Percentiles rank a stretch among this genome's conserved stretches.
Conservation (phyloP, 2,888 invertebrate genomes). For the Tipula lateralis region DNA sequence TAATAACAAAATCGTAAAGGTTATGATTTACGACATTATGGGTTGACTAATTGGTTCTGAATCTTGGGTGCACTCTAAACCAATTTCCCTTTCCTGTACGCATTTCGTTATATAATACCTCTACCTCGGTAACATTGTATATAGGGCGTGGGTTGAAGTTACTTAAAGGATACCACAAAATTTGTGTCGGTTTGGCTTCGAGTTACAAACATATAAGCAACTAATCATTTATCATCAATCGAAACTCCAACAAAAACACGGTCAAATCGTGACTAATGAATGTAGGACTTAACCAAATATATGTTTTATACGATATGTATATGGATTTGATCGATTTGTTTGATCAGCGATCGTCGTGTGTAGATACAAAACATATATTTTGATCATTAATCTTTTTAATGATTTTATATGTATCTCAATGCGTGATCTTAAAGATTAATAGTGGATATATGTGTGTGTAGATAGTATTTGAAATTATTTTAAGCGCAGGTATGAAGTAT, state of each 20-base stretch:
- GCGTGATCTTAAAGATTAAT: background rate
- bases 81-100: background rate
- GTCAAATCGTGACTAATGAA: slow-evolving; percentile 19
- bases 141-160: background rate
- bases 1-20: background rate
- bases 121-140: background rate
- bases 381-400: background rate
- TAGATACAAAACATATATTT: background rate
- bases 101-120: background rate
- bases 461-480: no score
- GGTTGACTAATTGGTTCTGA: background rate
- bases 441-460: background rate
- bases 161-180: background rate
- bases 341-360: background rate
- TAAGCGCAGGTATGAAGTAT: no score
- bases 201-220: background rate
- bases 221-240: background rate
- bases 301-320: background rate
- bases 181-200: background rate
- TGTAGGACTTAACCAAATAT: background rate
- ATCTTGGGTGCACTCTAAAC: background rate
- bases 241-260: background rate
- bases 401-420: background rate
- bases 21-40: background rate
- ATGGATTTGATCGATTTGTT: background rate